Conservation (phyloP, 1,140 invertebrate species). For the Batillaria attramentaria region DNA sequence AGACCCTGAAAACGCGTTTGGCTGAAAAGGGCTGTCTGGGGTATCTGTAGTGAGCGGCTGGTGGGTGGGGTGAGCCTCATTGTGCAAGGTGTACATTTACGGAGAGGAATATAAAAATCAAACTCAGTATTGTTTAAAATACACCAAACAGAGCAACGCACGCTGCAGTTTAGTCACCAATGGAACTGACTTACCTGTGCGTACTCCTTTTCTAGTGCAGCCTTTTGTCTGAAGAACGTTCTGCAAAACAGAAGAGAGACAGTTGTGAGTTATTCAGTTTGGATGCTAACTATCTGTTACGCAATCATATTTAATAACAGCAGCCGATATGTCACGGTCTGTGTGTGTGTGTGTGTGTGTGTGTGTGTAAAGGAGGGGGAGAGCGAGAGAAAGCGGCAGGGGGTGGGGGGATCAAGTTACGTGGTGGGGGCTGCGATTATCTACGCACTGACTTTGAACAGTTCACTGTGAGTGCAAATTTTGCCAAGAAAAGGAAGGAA, state of each 20-base stretch:
- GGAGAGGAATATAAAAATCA: no score
- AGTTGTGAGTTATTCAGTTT: neutral
- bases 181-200: conserved; percentile 86
- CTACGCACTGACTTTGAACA: no score
- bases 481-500: no score
- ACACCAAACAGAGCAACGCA: neutral
- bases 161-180: neutral
- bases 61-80: no score
- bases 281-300: neutral
- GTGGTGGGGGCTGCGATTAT: no score
- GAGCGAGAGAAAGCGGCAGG: neutral
- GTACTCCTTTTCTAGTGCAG: conserved; percentile 94
- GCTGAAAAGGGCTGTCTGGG: no score
- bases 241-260: conserved; percentile 73
- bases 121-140: no score
- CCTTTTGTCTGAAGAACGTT: conserved; percentile 91
- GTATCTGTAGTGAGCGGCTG: no score
- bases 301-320: neutral
- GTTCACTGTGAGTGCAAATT: conserved; percentile 3
- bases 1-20: no score
- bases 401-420: no score
- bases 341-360: conserved; percentile 1
- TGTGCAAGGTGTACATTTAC: no score
- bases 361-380: neutral
- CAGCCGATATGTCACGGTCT: neutral